Evolutionary conservation across 1,140 invertebrate genomes (phyloP).

Genomic region (Drosophila pruinosa): DNA sequence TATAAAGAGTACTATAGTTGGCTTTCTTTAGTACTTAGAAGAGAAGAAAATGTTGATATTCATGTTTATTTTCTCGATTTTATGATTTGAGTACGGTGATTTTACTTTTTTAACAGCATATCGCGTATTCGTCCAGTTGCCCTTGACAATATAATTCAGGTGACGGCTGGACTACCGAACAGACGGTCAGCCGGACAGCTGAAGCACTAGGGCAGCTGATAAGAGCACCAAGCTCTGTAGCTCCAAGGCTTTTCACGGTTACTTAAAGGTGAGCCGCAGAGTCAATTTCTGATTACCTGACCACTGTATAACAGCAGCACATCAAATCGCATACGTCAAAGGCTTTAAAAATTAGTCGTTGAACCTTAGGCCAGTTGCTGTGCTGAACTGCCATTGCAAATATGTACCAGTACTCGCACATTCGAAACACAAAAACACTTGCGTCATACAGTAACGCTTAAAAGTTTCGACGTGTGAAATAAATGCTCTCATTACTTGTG

Average conservation of each 20-base stretch:
- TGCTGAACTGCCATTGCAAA: conserved; percentile 12
- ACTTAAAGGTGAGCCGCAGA: conserved; percentile 68
- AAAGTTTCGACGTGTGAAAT: background rate
- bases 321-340: conserved; percentile 48
- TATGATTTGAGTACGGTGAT: background rate
- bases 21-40: background rate
- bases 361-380: conserved; percentile 19
- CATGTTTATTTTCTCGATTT: too few relatives aligned
- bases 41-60: background rate
- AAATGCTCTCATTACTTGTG: background rate
- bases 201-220: conserved; percentile 4
- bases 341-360: conserved; percentile 31
- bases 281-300: background rate
- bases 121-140: conserved; percentile 27
- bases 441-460: background rate
- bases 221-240: background rate
- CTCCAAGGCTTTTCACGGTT: conserved; percentile 57
- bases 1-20: background rate
- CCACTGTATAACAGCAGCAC: background rate
- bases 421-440: conserved; percentile 9
- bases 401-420: background rate
- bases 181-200: background rate
- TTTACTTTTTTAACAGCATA: background rate
- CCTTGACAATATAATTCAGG: conserved; percentile 18
- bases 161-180: background rate